Conservation (phyloP, 2,113 vertebrate species). For the Ailuropoda melanoleuca region DNA sequence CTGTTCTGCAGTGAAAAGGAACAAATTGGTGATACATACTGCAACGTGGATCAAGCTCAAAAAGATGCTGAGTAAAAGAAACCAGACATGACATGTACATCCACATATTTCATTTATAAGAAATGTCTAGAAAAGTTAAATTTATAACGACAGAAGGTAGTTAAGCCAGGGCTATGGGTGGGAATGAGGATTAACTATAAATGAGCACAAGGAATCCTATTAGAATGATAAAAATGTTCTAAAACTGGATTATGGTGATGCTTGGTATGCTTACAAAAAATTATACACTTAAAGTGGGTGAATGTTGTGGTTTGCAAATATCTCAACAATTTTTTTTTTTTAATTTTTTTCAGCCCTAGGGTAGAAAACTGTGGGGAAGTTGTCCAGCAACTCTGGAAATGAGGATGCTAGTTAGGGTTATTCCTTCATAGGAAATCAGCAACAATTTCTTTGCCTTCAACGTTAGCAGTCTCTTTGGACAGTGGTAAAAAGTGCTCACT, state of each 20-base stretch:
- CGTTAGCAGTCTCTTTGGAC: background rate
- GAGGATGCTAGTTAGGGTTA: background rate
- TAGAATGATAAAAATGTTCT: background rate
- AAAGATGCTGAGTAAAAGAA: slow-evolving; percentile 11
- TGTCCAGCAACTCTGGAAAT: background rate
- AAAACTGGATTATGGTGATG: background rate
- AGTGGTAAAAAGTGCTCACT: background rate
- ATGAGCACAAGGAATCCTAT: background rate
- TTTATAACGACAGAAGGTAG: background rate
- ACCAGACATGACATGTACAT: background rate
- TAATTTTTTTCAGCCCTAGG: background rate
- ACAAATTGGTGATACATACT: background rate
- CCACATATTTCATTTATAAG: background rate
- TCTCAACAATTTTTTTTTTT: background rate
- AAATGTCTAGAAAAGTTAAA: background rate
- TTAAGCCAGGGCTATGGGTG: background rate
- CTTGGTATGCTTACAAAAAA: background rate
- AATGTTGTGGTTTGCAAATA: background rate
- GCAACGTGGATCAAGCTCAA: background rate
- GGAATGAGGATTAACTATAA: background rate
- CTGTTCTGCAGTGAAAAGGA: background rate
- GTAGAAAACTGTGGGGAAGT: background rate
- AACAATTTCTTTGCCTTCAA: background rate
- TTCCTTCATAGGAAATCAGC: background rate
- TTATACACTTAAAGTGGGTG: background rate